Conservation (phyloP, 2,888 invertebrate genomes). For the Furcula furcula region DNA sequence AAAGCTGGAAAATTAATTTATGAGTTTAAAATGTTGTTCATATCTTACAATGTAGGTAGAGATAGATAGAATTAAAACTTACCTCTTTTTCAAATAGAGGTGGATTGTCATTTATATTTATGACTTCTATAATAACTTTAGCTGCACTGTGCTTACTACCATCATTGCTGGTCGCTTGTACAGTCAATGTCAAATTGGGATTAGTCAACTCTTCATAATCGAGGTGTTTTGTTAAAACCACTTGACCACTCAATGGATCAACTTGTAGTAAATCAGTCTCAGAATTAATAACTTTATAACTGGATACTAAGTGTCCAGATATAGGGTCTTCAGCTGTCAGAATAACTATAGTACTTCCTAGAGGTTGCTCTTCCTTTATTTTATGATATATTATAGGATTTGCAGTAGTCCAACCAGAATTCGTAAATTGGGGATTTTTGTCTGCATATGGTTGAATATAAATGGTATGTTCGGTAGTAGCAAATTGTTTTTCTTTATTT, state of each 20-base stretch:
- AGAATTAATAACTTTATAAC: constrained; percentile 80
- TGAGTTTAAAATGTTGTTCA: no score
- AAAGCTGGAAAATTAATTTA: no score
- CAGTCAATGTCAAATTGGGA: constrained; percentile 80
- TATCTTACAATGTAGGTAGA: no score
- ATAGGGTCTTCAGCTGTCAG: constrained; percentile 87
- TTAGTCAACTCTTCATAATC: constrained; percentile 88
- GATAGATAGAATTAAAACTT: no score
- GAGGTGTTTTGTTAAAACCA: constrained; percentile 86
- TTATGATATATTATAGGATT: constrained; percentile 85
- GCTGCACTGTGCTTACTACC: constrained; percentile 83
- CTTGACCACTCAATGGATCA: constrained; percentile 86
- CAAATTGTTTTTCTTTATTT: constrained; percentile 84
- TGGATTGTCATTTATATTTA: constrained; percentile 90
- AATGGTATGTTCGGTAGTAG: constrained; percentile 86
- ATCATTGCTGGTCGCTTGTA: constrained; percentile 78
- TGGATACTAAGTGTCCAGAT: constrained; percentile 83
- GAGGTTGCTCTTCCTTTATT: constrained; percentile 89
- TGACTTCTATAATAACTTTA: constrained; percentile 85
- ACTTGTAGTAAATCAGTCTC: constrained; percentile 80
- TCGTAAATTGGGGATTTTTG: constrained; percentile 88
- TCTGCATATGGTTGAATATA: constrained; percentile 90
- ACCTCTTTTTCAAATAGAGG: constrained; percentile 86
- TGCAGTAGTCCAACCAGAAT: constrained; percentile 87
- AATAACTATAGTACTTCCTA: constrained; percentile 86